Conservation (phyloP, 2,113 vertebrate genomes). For the Odontesthes bonariensis region DNA sequence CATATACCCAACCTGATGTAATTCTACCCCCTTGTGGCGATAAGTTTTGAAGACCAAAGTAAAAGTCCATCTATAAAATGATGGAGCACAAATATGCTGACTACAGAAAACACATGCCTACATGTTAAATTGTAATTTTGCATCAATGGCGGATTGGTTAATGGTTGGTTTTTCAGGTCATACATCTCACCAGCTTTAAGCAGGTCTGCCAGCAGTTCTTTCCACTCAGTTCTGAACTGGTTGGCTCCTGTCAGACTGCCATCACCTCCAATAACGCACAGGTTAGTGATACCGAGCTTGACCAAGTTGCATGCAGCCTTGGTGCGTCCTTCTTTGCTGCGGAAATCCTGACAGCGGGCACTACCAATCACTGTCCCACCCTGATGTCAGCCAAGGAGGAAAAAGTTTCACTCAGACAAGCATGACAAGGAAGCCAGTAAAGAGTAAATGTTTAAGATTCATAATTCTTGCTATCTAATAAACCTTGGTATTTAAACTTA, state of each 20-base stretch:
- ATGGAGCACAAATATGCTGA: background rate
- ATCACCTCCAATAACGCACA: conserved; percentile 79
- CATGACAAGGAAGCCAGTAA: background rate
- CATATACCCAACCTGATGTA: too few relatives aligned
- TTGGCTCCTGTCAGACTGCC: conserved; percentile 91
- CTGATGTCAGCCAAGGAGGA: conserved; percentile 69
- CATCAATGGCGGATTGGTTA: background rate
- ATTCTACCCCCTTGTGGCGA: too few relatives aligned
- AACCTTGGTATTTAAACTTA: conserved; percentile 58
- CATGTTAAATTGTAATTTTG: background rate
- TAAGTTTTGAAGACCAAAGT: too few relatives aligned
- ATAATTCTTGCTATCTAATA: conserved; percentile 45
- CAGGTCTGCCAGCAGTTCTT: conserved; percentile 85
- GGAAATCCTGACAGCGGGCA: conserved; percentile 93
- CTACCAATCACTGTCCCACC: conserved; percentile 96
- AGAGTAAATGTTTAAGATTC: background rate
- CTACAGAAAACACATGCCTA: background rate
- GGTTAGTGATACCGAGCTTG: conserved; percentile 93
- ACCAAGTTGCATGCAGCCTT: conserved; percentile 90
- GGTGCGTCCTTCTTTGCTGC: conserved; percentile 87
- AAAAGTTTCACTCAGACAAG: conserved; percentile 7
- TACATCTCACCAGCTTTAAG: conserved; percentile 83
- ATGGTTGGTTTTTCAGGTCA: background rate
- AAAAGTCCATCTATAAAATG: too few relatives aligned
- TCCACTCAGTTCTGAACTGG: conserved; percentile 93